These are phyloP conservation scores for Indicator maculatus DNA, from an alignment of 2,113 vertebrate species.

Conservation along the genomic window DNA sequence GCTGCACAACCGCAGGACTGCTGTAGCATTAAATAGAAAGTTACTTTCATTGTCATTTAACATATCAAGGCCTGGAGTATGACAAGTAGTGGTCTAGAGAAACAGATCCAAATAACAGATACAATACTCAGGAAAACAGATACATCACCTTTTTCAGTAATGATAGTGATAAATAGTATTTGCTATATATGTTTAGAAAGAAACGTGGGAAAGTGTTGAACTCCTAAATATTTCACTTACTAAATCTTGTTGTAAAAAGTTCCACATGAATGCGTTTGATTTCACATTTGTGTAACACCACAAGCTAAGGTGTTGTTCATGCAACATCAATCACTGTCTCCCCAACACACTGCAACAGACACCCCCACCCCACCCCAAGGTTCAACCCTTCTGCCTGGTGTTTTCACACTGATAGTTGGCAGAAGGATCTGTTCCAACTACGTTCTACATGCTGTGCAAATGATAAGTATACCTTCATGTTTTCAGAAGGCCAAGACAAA, in stretches of 20 bases:
- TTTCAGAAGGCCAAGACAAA: neutral
- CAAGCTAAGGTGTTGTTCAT: neutral
- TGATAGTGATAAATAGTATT: neutral
- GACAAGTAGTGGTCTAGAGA: neutral
- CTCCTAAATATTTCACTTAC: neutral
- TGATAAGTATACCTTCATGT: neutral
- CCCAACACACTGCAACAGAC: neutral
- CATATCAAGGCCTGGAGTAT: neutral
- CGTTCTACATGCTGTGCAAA: neutral
- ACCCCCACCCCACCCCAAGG: neutral
- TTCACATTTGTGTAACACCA: neutral
- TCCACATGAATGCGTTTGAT: neutral
- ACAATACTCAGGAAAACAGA: neutral
- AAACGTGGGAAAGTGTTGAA: neutral
- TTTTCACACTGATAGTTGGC: neutral
- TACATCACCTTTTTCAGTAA: neutral
- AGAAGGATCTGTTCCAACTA: neutral
- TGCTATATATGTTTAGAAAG: neutral
- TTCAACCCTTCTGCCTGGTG: neutral
- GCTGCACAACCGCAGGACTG: neutral
- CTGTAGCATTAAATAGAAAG: neutral
- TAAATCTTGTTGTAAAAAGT: neutral
- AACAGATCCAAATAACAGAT: neutral
- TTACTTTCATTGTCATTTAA: neutral
- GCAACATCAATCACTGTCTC: neutral